Percentiles rank a stretch among this genome's conserved stretches.
Conservation (phyloP, 1,140 invertebrate genomes). For the Apis laboriosa region DNA sequence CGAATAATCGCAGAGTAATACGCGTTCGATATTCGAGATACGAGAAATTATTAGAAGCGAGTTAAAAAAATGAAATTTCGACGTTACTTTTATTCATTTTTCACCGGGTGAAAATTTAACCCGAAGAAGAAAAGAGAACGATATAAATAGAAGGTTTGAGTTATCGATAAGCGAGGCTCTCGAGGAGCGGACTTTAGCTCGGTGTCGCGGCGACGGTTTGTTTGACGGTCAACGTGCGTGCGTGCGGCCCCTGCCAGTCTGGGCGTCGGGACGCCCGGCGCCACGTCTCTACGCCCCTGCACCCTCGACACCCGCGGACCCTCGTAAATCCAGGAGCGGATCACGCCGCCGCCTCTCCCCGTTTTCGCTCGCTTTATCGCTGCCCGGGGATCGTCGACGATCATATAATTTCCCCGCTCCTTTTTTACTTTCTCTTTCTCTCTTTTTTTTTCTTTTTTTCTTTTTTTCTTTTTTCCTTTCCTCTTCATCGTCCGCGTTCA, state of each 20-base stretch:
- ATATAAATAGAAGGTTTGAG: not conserved
- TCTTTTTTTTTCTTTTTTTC: not conserved
- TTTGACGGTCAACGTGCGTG: constrained; percentile 76
- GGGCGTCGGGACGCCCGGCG: constrained; percentile 73
- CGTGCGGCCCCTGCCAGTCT: constrained; percentile 74
- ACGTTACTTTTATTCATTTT: too few relatives aligned
- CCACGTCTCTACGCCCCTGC: constrained; percentile 60
- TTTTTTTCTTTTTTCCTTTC: too few relatives aligned
- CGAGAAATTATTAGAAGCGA: too few relatives aligned
- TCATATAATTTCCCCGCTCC: constrained; percentile 33
- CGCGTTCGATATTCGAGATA: too few relatives aligned
- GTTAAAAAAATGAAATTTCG: too few relatives aligned
- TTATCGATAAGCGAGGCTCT: not conserved
- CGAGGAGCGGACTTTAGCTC: constrained; percentile 16
- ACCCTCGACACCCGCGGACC: constrained; percentile 29
- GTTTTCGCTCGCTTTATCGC: constrained; percentile 66
- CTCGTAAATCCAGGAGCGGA: constrained; percentile 58
- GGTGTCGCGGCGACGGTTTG: constrained; percentile 16
- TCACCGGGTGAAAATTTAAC: too few relatives aligned
- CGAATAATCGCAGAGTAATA: too few relatives aligned
- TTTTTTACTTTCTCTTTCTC: too few relatives aligned
- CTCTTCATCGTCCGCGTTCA: not conserved
- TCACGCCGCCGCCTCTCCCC: constrained; percentile 29
- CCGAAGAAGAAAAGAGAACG: too few relatives aligned
- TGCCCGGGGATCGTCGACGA: constrained; percentile 30